Evolutionary conservation across 2,888 invertebrate species (phyloP), one percentile per base, ranked within the genome.

Genomic region (Tenthredo notha): DNA sequence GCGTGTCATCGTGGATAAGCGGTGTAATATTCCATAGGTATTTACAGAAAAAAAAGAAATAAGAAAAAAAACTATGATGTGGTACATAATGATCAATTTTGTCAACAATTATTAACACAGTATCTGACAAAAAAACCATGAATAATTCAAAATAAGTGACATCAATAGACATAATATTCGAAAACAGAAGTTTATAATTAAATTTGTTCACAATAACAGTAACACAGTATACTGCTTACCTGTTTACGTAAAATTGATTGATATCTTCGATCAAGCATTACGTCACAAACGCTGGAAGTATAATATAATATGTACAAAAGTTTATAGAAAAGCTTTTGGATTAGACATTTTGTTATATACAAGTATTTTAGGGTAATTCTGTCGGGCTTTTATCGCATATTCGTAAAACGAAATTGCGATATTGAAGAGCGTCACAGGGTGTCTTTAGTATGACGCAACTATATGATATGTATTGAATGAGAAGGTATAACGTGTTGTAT

Each of bases 141-240:
- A 15, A 61, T 1, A 29, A 61, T 61, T 61, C 3, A 29, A 33
- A 33, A 4, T 1, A 15, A 25, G 15, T 67, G 10, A 25, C 10
- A 18, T 67, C 6, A 33, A 33, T 33, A 15, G 33, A 15, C 25
- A 74, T 0, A 40, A 43, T 54, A 7, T 54, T 54, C n/a, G 6
- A 43, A 21, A 40, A 25, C 40, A 37, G 25, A 25, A 33, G 37
- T 40, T 25, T 12, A n/a, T 15, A 12, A 0, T 47, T 6, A 21
- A 18, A 72, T 72, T 18, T 21, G 9, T 65, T 12, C 3, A 29
- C 25, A 15, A 65, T 25, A 25, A 58, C n/a, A 21, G 21, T 21
- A 65, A 65, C 65, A 65, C 40, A 21, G 12, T 72, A 10, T 72
- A 72, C 40, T 74, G 72, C 72, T 74, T 74, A 74, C 72, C 72